phyloP scores from a whole-genome alignment of 2,797 vertebrate genomes.

The Nyctibius grandis region DNA sequence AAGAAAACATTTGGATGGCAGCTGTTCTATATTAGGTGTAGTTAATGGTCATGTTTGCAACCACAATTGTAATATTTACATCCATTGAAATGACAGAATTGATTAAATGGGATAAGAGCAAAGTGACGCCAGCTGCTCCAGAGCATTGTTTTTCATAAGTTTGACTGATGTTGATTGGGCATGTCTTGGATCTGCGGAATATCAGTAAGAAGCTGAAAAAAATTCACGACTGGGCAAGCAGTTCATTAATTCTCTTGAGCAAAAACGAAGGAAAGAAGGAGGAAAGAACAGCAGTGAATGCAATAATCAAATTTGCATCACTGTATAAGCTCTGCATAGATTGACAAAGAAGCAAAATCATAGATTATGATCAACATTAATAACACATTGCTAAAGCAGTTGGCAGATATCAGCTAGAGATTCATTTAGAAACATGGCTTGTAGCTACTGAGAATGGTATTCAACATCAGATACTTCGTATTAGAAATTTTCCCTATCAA shows the following conservation, averaged over 20 bases:
- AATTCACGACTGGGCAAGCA: background rate
- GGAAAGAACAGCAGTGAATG: background rate
- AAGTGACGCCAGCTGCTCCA: conserved; percentile 21
- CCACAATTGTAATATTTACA: conserved; percentile 42
- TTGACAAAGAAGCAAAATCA: background rate
- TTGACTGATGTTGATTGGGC: conserved; percentile 29
- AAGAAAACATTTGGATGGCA: conserved; percentile 30
- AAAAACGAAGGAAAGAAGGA: background rate
- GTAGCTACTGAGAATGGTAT: conserved; percentile 20
- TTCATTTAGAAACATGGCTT: conserved; percentile 35
- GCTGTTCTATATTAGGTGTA: conserved; percentile 41
- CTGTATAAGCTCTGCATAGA: background rate
- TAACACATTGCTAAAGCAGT: background rate
- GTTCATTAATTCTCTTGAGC: conserved; percentile 15
- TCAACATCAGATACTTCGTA: conserved; percentile 15
- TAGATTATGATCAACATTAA: conserved; percentile 49
- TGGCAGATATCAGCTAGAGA: conserved; percentile 19
- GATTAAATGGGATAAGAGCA: conserved; percentile 27
- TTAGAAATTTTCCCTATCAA: conserved; percentile 38
- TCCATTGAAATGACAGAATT: conserved; percentile 43
- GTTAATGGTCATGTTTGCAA: conserved; percentile 58
- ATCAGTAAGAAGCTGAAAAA: conserved; percentile 6
- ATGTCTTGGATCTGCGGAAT: conserved; percentile 5
- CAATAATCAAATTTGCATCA: conserved; percentile 8
- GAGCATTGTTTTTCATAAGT: background rate